Conservation (phyloP, 2,797 vertebrate genomes). For the Diglossa cyanea region DNA sequence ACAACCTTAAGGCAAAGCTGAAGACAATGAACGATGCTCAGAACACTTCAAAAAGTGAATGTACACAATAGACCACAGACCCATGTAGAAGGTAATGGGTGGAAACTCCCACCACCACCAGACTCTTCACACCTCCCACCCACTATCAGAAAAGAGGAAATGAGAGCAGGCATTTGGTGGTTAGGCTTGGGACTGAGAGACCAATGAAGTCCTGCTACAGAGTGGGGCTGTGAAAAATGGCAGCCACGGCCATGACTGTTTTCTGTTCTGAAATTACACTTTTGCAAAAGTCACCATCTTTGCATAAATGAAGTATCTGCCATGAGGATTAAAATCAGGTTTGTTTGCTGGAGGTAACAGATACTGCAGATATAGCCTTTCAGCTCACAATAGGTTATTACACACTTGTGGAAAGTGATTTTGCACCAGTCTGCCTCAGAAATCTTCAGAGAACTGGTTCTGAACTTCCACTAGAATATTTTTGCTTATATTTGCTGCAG, state of each 20-base stretch:
- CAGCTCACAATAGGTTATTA: background rate
- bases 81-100: background rate
- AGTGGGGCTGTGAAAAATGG: background rate
- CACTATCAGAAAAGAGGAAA: constrained; percentile 53
- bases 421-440: background rate
- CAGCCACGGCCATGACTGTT: background rate
- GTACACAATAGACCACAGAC: background rate
- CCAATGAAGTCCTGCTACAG: background rate
- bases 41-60: background rate
- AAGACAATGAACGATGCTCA: background rate
- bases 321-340: background rate
- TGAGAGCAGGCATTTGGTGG: constrained; percentile 16
- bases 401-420: background rate
- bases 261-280: background rate
- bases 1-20: background rate
- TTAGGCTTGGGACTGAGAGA: background rate
- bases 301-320: background rate
- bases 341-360: background rate
- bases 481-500: background rate
- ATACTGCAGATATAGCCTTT: fast-evolving
- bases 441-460: background rate
- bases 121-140: background rate
- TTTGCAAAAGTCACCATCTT: background rate
- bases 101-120: constrained; percentile 39
- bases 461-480: background rate